Evolutionary conservation across 1,140 invertebrate species (phyloP), one percentile per base, ranked within the genome.

Genomic region (Dendrolimus kikuchii): DNA sequence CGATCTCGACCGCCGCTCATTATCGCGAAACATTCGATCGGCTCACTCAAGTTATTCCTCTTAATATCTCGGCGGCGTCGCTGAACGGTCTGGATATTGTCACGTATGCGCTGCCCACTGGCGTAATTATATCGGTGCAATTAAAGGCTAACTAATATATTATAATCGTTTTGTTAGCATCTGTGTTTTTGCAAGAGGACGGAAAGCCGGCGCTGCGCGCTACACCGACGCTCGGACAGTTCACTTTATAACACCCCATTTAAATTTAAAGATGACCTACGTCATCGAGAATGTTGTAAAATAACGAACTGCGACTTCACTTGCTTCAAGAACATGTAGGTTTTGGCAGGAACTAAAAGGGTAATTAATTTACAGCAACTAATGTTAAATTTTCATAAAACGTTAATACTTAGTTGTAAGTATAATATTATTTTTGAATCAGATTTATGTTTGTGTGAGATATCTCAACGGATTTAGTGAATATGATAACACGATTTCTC

Each of bases 81-180:
- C 72, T 64, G 71, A 62, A 53, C 68, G 68, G 62, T 61, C 71
- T 74, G 82, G 74, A 86, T 86, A 86, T 86, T 71, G 82, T 83
- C 82, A 86, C 82, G 82, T 83, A 75, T 77, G 65, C 71, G 57
- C 69, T 43, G 66, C 63, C 61, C 66, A 76, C 66, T 71, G 64
- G 49, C 74, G 76, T 83, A 82, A 86, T 86, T 86, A 86, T 86
- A 86, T 86, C 77, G 77, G 58, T 64, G 71, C 79, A 82, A 81
- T 86, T 83, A 83, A 82, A 74, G 68, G 56, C 63, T 73, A 75
- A 83, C 82, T 82, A 86, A 86, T 86, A 86, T 86, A 86, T 83
- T 86, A 86, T 86, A 86, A 86, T 82, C 74, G 82, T 74, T 76
- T 70, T 68, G 80, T 83, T 76, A 81, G 75, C 73, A 75, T 74